Evolutionary conservation across 2,888 invertebrate genomes (phyloP), one percentile per base, ranked within the genome.

Genomic region (Clanis bilineata): DNA sequence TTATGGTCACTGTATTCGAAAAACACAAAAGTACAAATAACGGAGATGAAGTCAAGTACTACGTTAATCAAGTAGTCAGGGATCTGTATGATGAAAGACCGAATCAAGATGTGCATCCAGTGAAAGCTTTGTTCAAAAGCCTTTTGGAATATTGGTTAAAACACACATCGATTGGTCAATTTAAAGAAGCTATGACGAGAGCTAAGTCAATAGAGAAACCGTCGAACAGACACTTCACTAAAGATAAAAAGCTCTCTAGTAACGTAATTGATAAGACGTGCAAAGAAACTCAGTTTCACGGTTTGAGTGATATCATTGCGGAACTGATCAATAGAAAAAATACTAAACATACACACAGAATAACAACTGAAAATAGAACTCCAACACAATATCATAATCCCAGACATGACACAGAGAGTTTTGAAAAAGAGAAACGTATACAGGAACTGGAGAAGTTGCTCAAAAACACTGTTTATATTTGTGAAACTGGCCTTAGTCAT

Each of bases 101-200:
- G 3, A 64, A 70, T 23, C 64, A 74, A 41, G 70, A 79, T 7
- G 61, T 65, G 1, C 78, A 87, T 64, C 89, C 89, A 1, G 76
- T 85, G 0, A 86, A 85, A 70, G 69, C 78, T 0, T 66, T 90
- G 7, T 89, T 90, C 39, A 83, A 80, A 71, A 77, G 76, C 58
- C 71, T 90, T 1, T 64, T 90, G 39, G 85, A 90, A 45, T 90
- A 81, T 67, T 91, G 88, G 88, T 65, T 90, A 10, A 83, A 78
- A 44, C 80, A 85, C 57, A 84, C 83, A 0, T 66, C 73, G 0
- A 57, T 68, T 4, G 66, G 73, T 41, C 71, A 69, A 1, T 70
- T 81, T 3, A 78, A 74, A 64, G 67, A 74, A n/a, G 70, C 76
- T 2, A 67, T 77, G 56, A 80, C 59, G 44, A 65, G 68, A n/a